Evolutionary conservation across 2,797 vertebrate species (phyloP).

Genomic region (Takifugu ocellatus): DNA sequence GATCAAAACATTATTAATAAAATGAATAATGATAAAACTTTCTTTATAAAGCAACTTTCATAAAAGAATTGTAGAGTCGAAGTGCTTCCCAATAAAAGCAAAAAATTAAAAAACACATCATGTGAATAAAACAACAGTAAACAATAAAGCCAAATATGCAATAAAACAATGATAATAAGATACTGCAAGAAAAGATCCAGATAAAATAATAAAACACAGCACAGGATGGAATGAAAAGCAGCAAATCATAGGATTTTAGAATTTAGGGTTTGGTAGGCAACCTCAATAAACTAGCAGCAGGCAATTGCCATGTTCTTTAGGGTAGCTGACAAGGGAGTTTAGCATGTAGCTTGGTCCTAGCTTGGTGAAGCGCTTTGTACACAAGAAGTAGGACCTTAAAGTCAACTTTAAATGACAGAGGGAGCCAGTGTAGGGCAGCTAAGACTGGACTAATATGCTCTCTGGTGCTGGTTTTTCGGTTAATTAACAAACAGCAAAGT

Average conservation of each 20-base stretch:
- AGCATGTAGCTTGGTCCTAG: background rate
- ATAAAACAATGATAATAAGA: too few relatives aligned
- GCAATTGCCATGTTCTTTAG: background rate
- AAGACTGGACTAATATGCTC: background rate
- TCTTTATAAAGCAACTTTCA: too few relatives aligned
- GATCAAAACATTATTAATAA: too few relatives aligned
- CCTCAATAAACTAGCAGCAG: background rate
- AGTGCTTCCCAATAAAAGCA: too few relatives aligned
- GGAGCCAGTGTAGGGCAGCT: background rate
- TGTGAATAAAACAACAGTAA: too few relatives aligned
- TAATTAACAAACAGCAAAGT: too few relatives aligned
- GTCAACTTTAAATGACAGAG: background rate
- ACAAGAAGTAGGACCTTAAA: background rate
- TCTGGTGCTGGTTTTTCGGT: too few relatives aligned
- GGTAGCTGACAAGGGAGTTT: background rate
- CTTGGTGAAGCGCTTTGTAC: background rate
- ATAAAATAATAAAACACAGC: background rate
- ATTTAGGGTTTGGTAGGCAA: background rate
- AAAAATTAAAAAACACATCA: too few relatives aligned
- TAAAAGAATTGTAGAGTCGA: too few relatives aligned
- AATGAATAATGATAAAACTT: too few relatives aligned
- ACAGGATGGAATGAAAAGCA: background rate
- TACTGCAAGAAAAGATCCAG: background rate
- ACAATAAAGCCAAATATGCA: background rate
- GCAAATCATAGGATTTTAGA: background rate